Conservation (phyloP, 2,888 invertebrate genomes). For the Serrognathus titanus region DNA sequence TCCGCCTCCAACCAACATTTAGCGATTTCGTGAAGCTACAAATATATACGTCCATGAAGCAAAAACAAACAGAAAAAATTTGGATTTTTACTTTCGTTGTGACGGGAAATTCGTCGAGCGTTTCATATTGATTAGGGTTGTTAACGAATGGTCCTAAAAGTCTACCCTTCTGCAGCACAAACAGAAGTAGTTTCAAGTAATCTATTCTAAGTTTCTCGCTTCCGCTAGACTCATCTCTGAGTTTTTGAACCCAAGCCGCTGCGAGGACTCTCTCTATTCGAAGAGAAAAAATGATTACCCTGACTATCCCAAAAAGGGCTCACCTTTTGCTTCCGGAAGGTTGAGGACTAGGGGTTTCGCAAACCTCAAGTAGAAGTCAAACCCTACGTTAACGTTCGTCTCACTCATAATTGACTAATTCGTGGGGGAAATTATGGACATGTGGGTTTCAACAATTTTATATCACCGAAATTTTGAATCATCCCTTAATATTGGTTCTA, state of each 20-base stretch:
- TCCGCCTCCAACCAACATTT: slow-evolving; percentile 40
- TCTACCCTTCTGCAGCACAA: slow-evolving; percentile 46
- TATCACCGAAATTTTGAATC: slow-evolving; percentile 24
- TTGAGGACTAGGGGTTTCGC: slow-evolving; percentile 47
- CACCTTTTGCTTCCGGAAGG: slow-evolving; percentile 43
- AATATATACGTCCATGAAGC: neutral
- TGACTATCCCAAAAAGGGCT: neutral
- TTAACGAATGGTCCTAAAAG: slow-evolving; percentile 47
- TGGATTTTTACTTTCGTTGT: slow-evolving; percentile 32
- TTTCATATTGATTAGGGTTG: slow-evolving; percentile 39
- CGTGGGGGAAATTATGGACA: slow-evolving; percentile 3
- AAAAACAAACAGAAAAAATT: neutral
- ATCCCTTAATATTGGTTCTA: slow-evolving; percentile 17
- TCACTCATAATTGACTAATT: neutral
- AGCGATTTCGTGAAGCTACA: slow-evolving; percentile 39
- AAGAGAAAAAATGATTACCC: neutral
- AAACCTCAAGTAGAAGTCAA: slow-evolving; percentile 48
- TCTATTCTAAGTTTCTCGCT: slow-evolving; percentile 40
- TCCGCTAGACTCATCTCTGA: slow-evolving; percentile 35
- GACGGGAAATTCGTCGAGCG: slow-evolving; percentile 38
- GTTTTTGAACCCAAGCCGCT: slow-evolving; percentile 49
- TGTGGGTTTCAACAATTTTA: slow-evolving; percentile 11
- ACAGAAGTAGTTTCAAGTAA: slow-evolving; percentile 49
- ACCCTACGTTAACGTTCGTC: slow-evolving; percentile 29
- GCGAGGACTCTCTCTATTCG: slow-evolving; percentile 44